Percentiles rank a stretch among this genome's conserved stretches.
Evolutionary conservation across 2,888 invertebrate genomes (phyloP).

Genomic region (Chrysotoxum bicinctum): DNA sequence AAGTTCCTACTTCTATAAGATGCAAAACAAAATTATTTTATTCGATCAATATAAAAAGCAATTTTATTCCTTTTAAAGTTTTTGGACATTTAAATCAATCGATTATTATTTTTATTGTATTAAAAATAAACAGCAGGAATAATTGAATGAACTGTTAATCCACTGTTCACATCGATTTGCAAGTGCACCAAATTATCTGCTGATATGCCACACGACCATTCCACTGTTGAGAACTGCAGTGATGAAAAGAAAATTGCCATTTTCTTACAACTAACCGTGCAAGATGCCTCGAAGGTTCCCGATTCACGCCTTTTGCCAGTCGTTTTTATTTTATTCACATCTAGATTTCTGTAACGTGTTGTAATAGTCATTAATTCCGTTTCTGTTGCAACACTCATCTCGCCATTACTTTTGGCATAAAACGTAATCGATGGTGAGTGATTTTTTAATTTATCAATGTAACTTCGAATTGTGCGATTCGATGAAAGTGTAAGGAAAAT

Average conservation of each 20-base stretch:
- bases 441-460: conserved; percentile 92
- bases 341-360: conserved; percentile 89
- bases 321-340: conserved; percentile 79
- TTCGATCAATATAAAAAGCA: background rate
- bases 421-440: conserved; percentile 88
- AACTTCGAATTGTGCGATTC: conserved; percentile 88
- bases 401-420: conserved; percentile 88
- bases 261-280: conserved; percentile 90
- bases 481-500: conserved; percentile 84
- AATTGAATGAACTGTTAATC: conserved; percentile 90
- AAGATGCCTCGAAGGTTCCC: conserved; percentile 81
- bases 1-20: no score
- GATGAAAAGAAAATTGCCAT: conserved; percentile 90
- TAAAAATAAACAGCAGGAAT: conserved; percentile 86
- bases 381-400: conserved; percentile 88
- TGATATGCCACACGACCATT: conserved; percentile 89
- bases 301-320: conserved; percentile 22
- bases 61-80: background rate
- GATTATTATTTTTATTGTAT: background rate
- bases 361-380: conserved; percentile 91
- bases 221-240: conserved; percentile 88
- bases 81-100: background rate
- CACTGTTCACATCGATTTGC: conserved; percentile 87
- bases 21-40: background rate
- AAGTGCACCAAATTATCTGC: conserved; percentile 89